phyloP scores from a whole-genome alignment of 2,797 vertebrate genomes.

The Darevskia mixta region DNA sequence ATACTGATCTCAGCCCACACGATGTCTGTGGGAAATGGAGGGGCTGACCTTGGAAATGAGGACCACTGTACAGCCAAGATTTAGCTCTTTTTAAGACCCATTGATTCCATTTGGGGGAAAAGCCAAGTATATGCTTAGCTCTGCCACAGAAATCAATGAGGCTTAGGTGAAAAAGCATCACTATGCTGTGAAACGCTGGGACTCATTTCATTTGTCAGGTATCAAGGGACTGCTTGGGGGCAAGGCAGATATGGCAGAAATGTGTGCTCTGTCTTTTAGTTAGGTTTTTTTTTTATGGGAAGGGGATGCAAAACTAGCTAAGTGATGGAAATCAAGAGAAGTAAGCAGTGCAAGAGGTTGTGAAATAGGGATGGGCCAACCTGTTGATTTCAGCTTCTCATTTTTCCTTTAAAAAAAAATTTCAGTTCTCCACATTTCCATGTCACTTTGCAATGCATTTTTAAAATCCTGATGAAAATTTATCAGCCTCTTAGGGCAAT shows the following conservation, averaged over 20 bases:
- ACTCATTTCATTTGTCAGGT: not conserved
- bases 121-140: not conserved
- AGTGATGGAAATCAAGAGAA: not conserved
- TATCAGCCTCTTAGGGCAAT: no score
- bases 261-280: not conserved
- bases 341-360: not conserved
- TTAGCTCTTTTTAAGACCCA: not conserved
- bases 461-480: no score
- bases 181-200: not conserved
- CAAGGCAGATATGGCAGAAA: not conserved
- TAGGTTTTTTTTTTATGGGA: no score
- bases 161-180: not conserved
- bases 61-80: not conserved
- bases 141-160: conserved; percentile 3
- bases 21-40: no score
- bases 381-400: no score
- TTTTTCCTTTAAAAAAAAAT: not conserved
- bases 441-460: no score
- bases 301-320: not conserved
- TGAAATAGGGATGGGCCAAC: no score
- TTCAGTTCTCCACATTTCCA: no score
- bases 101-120: not conserved
- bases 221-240: not conserved
- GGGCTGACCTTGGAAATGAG: not conserved
- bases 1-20: not conserved